Conservation (phyloP, 92 coral and sea anemone species). For the Palythoa grandiflora region DNA sequence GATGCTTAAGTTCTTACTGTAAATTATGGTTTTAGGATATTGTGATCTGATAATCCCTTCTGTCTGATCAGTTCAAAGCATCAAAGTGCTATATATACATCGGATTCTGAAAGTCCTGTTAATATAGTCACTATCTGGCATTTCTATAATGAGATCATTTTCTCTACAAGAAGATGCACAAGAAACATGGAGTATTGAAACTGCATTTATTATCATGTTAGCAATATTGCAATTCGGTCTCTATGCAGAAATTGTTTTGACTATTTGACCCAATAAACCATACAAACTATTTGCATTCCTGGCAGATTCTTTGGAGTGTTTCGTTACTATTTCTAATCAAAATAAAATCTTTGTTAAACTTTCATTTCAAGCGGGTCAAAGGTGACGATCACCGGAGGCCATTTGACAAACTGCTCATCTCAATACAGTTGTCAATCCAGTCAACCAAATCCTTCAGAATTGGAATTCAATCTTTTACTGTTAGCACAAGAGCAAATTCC, state of each 20-base stretch:
- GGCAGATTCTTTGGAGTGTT: constrained; percentile 1
- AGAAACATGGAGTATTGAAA: neutral
- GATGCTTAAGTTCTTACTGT: no score
- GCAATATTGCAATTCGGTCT: neutral
- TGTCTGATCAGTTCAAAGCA: no score
- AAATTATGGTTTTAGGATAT: no score
- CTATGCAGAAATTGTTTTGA: neutral
- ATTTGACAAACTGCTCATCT: no score
- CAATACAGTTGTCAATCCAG: no score
- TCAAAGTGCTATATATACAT: neutral
- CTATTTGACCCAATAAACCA: neutral
- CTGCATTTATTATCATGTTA: neutral
- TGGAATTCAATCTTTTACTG: no score
- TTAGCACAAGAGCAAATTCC: no score
- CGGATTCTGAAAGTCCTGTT: neutral
- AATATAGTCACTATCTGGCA: neutral
- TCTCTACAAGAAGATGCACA: neutral
- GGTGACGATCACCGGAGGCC: neutral
- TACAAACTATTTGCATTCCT: neutral
- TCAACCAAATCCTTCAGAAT: no score
- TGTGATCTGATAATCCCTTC: no score
- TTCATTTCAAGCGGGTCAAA: neutral
- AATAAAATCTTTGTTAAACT: neutral
- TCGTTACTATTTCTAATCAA: neutral
- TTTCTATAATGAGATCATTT: neutral